Evolutionary conservation across 2,888 invertebrate genomes (phyloP).

Genomic region (Heliconius sara): DNA sequence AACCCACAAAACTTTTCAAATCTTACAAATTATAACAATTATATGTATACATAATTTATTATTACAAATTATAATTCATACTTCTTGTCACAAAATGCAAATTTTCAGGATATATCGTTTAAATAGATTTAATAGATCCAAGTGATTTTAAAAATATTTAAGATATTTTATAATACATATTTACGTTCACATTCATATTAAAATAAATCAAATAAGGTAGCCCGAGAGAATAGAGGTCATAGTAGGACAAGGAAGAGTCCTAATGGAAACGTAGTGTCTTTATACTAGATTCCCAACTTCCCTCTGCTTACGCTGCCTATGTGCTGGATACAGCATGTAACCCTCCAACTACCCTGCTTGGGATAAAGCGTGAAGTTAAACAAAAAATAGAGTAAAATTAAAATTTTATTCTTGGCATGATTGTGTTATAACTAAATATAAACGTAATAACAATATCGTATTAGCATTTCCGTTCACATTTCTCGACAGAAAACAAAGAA

Average conservation of each 20-base stretch:
- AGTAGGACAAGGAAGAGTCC: background rate
- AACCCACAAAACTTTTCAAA: background rate
- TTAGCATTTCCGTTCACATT: background rate
- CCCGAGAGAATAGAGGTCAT: too few relatives aligned
- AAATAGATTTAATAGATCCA: too few relatives aligned
- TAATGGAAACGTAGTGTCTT: background rate
- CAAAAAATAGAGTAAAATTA: too few relatives aligned
- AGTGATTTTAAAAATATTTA: too few relatives aligned
- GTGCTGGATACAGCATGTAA: background rate
- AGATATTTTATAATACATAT: too few relatives aligned
- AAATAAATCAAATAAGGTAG: too few relatives aligned
- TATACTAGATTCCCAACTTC: background rate
- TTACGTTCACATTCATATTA: too few relatives aligned
- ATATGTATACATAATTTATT: background rate
- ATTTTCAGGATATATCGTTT: background rate
- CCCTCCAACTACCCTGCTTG: background rate
- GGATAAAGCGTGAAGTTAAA: too few relatives aligned
- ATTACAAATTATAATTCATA: background rate
- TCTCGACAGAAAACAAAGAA: background rate
- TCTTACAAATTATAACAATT: background rate
- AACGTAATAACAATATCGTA: background rate
- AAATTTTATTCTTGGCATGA: background rate
- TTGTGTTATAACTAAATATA: conserved; percentile 4
- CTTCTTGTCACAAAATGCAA: background rate
- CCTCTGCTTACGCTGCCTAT: background rate